Conservation (phyloP, 2,797 vertebrate genomes). For the Brotula barbata region DNA sequence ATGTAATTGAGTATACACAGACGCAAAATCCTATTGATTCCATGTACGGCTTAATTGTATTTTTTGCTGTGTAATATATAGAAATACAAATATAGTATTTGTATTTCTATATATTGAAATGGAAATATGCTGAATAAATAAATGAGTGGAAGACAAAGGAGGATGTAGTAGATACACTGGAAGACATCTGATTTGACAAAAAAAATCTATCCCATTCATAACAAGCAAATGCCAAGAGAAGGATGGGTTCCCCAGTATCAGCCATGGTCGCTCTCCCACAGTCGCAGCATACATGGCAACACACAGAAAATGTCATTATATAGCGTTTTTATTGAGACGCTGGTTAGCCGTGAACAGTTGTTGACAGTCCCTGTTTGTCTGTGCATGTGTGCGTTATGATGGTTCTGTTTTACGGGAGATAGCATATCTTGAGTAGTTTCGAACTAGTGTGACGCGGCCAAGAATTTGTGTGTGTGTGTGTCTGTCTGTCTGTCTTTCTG, state of each 20-base stretch:
- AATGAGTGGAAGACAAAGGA: slow-evolving; percentile 8
- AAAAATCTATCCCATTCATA: not conserved
- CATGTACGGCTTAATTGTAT: too few species aligned
- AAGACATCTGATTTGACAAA: slow-evolving; percentile 10
- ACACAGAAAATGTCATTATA: too few species aligned
- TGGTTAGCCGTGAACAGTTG: not conserved
- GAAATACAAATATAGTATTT: too few species aligned
- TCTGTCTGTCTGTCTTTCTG: slow-evolving; percentile 24
- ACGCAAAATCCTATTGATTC: too few species aligned
- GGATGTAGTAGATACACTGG: not conserved
- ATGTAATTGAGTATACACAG: too few species aligned
- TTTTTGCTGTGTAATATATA: too few species aligned
- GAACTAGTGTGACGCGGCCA: slow-evolving; percentile 55
- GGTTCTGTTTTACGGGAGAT: not conserved
- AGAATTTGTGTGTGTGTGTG: slow-evolving; percentile 23
- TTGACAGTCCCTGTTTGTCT: not conserved
- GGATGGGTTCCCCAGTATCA: not conserved
- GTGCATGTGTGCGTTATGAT: not conserved
- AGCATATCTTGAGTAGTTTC: slow-evolving; percentile 7
- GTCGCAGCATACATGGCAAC: not conserved
- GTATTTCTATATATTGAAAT: too few species aligned
- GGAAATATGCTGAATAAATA: too few species aligned
- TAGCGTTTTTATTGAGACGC: too few species aligned
- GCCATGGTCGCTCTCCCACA: not conserved
- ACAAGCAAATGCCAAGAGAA: not conserved